Base-by-base conservation (phyloP, 2,888 invertebrate species). In the Heteropelma amictum region DNA sequence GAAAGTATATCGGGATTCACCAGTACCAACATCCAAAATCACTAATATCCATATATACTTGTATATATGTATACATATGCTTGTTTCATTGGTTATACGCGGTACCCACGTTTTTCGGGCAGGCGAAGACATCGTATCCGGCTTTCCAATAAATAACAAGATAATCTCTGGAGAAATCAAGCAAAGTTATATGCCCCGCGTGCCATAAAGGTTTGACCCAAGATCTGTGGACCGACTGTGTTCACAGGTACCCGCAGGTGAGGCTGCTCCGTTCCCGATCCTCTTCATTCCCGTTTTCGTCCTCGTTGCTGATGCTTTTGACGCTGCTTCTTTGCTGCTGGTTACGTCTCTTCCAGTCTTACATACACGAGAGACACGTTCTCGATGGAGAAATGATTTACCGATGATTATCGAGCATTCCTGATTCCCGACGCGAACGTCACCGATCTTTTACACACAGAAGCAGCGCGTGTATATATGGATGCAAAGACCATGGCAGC, bases 141-240 rank as follows among this genome's bases (percentile, higher is more conserved):
- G 80, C 84, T 87, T 86, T 84, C 84, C 84, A 86, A 87, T 87
- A 88, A 87, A 88, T 87, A 88, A 87, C 84, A 77, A 84, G 88
- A 88, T 88, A 87, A 87, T 87, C 87, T 87, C 82, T 79, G 80
- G 84, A 86, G 87, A 86, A 87, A 88, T 86, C 85, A 86, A 83
- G 83, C 86, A 82, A 68, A 87, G 86, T 86, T 86, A 86, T 86
- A 85, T 82, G 68, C 83, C 54, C 71, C 42, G 63, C 71, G 63
- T 83, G 83, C 85, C 84, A 84, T 87, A 87, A 87, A 87, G 85
- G 82, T 83, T 79, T 84, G 84, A 83, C 81, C 84, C 82, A 81
- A 78, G 75, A 77, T 77, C 79, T 77, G 78, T 72, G 56, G 60
- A 45, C 68, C 67, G 54, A 73, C 54, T 28, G 80, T 70, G 79